Evolutionary conservation across 2,113 vertebrate genomes (phyloP).

Genomic region (Procavia capensis): DNA sequence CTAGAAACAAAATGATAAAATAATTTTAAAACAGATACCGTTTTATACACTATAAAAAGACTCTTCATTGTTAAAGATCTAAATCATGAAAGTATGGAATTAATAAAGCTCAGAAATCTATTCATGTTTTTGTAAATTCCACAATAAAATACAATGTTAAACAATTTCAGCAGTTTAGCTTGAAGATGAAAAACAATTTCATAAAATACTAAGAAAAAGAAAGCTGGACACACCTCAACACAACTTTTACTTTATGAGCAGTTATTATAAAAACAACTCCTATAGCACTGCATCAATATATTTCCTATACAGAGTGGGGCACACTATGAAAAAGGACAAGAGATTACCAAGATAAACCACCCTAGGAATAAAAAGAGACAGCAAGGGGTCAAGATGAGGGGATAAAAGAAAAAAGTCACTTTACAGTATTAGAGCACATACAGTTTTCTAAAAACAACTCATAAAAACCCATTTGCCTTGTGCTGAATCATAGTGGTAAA

Average conservation of each 20-base stretch:
- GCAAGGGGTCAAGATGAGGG: not conserved
- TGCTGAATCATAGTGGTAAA: not conserved
- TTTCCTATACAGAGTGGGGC: not conserved
- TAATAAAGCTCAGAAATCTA: not conserved
- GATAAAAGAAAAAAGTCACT: not conserved
- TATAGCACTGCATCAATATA: not conserved
- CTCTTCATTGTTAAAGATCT: constrained; percentile 2
- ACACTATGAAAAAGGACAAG: not conserved
- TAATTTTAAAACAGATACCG: not conserved
- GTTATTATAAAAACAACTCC: not conserved
- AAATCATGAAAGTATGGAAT: not conserved
- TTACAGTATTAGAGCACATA: not conserved
- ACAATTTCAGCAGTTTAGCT: not conserved
- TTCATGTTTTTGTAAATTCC: not conserved
- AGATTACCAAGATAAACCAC: not conserved
- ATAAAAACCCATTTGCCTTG: not conserved
- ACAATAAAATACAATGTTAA: constrained; percentile 30
- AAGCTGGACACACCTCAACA: not conserved
- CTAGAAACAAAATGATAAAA: constrained; percentile 84
- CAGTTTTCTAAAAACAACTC: not conserved
- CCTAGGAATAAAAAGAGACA: not conserved
- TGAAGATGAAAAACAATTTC: constrained; percentile 25
- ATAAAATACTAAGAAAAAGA: not conserved
- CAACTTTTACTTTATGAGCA: constrained; percentile 18
- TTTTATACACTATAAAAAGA: constrained; percentile 13